Conservation (phyloP, 2,113 vertebrate species). For the Lamprologus ornatipinnis region DNA sequence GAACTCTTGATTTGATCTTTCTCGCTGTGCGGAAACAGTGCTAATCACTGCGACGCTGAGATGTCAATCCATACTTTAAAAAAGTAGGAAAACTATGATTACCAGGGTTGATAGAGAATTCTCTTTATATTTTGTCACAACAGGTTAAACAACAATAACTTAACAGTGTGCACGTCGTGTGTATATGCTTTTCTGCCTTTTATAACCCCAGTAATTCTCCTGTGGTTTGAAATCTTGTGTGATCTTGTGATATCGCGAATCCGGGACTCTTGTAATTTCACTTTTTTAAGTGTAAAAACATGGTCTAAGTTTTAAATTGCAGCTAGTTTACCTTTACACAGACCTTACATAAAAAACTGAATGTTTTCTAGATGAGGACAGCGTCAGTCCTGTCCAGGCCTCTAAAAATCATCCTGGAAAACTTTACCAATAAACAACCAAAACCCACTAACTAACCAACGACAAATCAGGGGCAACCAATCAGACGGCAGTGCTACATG, state of each 20-base stretch:
- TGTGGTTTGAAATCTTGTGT: background rate
- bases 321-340: background rate
- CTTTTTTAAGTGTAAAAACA: background rate
- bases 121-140: rapidly evolving
- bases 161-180: background rate
- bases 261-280: background rate
- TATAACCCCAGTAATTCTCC: background rate
- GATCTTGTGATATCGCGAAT: background rate
- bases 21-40: background rate
- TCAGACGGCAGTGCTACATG: background rate
- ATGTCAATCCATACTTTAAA: background rate
- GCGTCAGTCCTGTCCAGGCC: background rate
- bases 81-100: background rate
- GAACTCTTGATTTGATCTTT: background rate
- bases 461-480: background rate
- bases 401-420: background rate
- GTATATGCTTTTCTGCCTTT: background rate
- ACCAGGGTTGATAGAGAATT: background rate
- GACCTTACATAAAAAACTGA: background rate
- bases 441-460: background rate
- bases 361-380: background rate
- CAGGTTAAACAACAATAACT: background rate
- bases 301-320: background rate
- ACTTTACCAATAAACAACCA: background rate
- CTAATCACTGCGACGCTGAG: background rate